Conservation (phyloP, 2,113 vertebrate species). For the Lepisosteus osseus region DNA sequence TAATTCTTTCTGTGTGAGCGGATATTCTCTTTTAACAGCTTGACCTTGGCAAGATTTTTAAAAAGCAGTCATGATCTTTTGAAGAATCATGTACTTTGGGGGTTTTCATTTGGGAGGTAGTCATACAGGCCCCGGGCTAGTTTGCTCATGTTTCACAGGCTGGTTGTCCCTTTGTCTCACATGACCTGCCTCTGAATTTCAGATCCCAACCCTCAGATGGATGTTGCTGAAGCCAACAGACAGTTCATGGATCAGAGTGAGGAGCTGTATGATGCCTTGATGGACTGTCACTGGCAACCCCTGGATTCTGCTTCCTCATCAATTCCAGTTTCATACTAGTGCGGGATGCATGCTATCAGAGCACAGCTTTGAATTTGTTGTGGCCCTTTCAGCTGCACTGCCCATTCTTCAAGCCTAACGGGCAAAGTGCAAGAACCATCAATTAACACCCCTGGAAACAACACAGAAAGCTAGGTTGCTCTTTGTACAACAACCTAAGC, state of each 20-base stretch:
- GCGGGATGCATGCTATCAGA: constrained; percentile 39
- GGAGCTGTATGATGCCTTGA: constrained; percentile 85
- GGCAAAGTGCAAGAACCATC: no score
- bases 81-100: no score
- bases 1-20: neutral
- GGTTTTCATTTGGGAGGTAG: no score
- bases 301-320: constrained; percentile 69
- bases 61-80: no score
- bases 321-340: constrained; percentile 50
- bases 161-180: neutral
- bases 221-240: constrained; percentile 81
- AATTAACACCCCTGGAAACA: no score
- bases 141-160: neutral
- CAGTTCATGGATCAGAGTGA: constrained; percentile 89
- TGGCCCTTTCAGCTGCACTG: constrained; percentile 2
- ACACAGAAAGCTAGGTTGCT: neutral
- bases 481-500: neutral
- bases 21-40: neutral
- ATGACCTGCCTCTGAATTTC: neutral
- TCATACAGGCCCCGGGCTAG: neutral
- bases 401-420: neutral
- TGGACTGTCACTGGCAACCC: constrained; percentile 84
- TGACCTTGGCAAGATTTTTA: neutral
- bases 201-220: constrained; percentile 79
- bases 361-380: constrained; percentile 25